phyloP scores from a whole-genome alignment of 2,113 vertebrate species.

The Atrichornis clamosus region DNA sequence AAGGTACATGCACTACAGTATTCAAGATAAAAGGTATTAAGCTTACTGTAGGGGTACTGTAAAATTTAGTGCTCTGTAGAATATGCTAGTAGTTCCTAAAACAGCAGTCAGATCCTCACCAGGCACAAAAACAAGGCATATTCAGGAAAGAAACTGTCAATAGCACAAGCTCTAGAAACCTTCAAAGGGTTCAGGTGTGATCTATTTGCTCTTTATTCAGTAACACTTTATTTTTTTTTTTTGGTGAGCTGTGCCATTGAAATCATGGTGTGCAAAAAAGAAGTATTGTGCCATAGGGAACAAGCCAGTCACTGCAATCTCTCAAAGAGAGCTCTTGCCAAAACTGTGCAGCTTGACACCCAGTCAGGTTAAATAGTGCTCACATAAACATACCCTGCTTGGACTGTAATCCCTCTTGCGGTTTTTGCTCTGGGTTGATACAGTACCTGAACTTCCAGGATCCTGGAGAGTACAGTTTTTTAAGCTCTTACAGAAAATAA shows the following conservation, averaged over 20 bases:
- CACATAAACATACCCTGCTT: not conserved
- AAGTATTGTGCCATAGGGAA: not conserved
- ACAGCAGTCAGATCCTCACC: not conserved
- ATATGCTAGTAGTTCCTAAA: slow-evolving; percentile 54
- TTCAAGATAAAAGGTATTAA: slow-evolving; percentile 63
- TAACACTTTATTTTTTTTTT: not conserved
- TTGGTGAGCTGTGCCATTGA: not conserved
- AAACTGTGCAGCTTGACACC: not conserved
- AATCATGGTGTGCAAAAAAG: not conserved
- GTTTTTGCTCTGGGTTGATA: not conserved
- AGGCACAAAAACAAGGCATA: slow-evolving; percentile 41
- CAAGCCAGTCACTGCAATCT: not conserved
- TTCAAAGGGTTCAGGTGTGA: slow-evolving; percentile 17
- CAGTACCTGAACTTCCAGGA: not conserved
- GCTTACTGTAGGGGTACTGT: slow-evolving; percentile 52
- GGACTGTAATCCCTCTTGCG: not conserved
- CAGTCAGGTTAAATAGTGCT: not conserved
- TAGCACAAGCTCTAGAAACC: not conserved
- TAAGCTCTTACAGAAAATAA: not conserved
- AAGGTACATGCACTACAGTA: slow-evolving; percentile 10
- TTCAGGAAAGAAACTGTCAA: slow-evolving; percentile 31
- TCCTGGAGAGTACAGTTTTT: not conserved
- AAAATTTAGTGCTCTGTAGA: slow-evolving; percentile 62
- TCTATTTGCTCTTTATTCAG: slow-evolving; percentile 2
- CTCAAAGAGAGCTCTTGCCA: not conserved